Conservation (phyloP, 2,113 vertebrate species). For the Corvus hawaiiensis region DNA sequence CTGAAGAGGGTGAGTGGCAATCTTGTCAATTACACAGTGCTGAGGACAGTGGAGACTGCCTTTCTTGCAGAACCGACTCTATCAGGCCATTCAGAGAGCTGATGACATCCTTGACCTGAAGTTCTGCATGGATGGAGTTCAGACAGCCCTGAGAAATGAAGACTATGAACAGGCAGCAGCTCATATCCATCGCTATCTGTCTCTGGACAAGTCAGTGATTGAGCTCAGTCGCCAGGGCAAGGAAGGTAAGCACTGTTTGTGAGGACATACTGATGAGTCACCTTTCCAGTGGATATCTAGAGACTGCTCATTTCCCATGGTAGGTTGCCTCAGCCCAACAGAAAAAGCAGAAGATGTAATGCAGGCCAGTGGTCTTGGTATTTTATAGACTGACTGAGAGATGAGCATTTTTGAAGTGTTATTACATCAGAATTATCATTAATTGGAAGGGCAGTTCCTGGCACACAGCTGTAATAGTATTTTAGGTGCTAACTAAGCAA, state of each 20-base stretch:
- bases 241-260: conserved; percentile 75
- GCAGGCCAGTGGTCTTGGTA: background rate
- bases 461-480: background rate
- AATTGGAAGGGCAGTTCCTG: background rate
- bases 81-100: conserved; percentile 95
- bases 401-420: background rate
- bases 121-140: conserved; percentile 97
- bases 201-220: conserved; percentile 95
- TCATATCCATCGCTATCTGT: conserved; percentile 95
- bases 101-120: conserved; percentile 97
- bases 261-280: background rate
- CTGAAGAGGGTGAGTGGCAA: background rate
- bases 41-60: background rate
- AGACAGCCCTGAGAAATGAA: conserved; percentile 88
- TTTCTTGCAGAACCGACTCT: conserved; percentile 88
- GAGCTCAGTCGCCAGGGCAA: conserved; percentile 95
- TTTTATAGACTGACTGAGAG: background rate
- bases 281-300: background rate
- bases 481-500: background rate
- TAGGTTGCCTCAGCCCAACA: background rate
- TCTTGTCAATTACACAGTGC: accelerated
- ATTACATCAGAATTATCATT: background rate
- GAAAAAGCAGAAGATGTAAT: background rate
- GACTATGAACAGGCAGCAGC: conserved; percentile 96
- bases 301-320: background rate